Percentiles rank a stretch among this genome's conserved stretches.
phyloP scores from a whole-genome alignment of 2,888 invertebrate species.

The Acronicta alni region DNA sequence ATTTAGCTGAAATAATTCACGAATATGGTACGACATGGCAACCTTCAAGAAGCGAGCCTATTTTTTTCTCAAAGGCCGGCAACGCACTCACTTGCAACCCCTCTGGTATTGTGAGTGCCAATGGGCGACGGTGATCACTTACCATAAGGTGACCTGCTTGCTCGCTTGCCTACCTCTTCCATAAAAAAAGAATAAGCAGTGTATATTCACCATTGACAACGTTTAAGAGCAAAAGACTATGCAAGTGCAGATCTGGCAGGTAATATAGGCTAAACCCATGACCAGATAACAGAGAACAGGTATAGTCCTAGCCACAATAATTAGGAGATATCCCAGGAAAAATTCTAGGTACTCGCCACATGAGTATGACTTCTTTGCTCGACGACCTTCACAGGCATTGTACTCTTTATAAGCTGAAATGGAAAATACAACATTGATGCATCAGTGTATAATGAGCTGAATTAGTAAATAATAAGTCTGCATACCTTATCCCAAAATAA shows the following conservation, averaged over 20 bases:
- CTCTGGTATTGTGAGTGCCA: no score
- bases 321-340: slow-evolving; percentile 20
- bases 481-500: no score
- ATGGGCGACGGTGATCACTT: no score
- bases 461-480: no score
- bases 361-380: slow-evolving; percentile 51
- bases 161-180: no score
- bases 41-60: no score
- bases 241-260: slow-evolving; percentile 58
- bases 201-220: background rate
- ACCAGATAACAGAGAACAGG: slow-evolving; percentile 58
- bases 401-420: slow-evolving; percentile 60
- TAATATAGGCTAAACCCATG: slow-evolving; percentile 55
- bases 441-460: no score
- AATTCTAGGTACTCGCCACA: slow-evolving; percentile 41
- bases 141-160: no score
- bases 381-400: slow-evolving; percentile 57
- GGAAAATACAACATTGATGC: slow-evolving; percentile 13
- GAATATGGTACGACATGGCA: no score
- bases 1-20: no score
- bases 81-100: no score
- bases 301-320: slow-evolving; percentile 41
- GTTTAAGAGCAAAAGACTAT: slow-evolving; percentile 60
- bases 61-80: no score
- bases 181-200: background rate